Evolutionary conservation across 2,888 invertebrate species (phyloP).

Genomic region (Theretra japonica): DNA sequence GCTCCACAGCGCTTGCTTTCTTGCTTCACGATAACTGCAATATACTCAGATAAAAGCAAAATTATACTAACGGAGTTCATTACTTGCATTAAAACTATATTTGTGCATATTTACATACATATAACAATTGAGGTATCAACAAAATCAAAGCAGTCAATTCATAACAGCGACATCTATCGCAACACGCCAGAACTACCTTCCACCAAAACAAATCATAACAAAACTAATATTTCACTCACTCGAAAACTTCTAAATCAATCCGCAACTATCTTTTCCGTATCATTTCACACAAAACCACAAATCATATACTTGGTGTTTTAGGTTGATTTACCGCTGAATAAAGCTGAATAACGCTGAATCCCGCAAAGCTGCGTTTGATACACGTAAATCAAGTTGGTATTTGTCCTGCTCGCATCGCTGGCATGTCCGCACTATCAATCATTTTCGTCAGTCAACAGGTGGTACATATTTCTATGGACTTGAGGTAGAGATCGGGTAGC

Average conservation of each 20-base stretch:
- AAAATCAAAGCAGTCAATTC: no score
- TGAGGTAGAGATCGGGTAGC: not conserved
- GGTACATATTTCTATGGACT: conserved; percentile 25
- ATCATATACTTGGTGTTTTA: conserved; percentile 21
- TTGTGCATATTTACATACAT: no score
- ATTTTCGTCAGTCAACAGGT: conserved; percentile 49
- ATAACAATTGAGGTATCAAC: no score
- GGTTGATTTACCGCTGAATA: conserved; percentile 13
- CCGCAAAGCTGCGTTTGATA: conserved; percentile 29
- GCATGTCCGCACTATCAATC: conserved; percentile 41
- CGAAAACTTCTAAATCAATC: not conserved
- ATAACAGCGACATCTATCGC: no score
- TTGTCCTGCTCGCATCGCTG: conserved; percentile 29
- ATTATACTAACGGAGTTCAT: no score
- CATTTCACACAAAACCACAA: conserved; percentile 10
- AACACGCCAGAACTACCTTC: not conserved
- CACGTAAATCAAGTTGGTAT: conserved; percentile 29
- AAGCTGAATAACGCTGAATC: not conserved
- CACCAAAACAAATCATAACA: not conserved
- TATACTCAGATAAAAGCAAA: no score
- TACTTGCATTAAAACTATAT: no score
- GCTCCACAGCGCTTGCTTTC: no score
- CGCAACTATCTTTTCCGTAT: not conserved
- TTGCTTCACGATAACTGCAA: no score
- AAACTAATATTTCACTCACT: not conserved